Conservation (phyloP, 1,140 invertebrate genomes). For the Copidosoma floridanum region DNA sequence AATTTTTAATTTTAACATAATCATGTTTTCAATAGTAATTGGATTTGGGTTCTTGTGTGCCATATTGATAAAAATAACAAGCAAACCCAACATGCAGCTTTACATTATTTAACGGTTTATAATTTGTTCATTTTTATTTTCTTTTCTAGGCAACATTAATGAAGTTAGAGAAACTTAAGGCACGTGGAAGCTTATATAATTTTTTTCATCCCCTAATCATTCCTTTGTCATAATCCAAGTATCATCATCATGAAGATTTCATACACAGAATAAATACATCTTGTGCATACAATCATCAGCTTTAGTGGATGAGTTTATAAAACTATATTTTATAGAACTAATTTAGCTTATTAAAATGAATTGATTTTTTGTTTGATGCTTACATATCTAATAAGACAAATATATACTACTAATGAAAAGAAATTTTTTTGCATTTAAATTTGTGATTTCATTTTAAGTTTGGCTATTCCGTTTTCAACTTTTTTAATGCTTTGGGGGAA, state of each 20-base stretch:
- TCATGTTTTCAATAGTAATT: neutral
- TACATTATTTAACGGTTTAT: too few species aligned
- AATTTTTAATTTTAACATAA: constrained; percentile 7
- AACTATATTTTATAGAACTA: neutral
- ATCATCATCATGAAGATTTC: constrained; percentile 17
- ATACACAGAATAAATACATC: constrained; percentile 1
- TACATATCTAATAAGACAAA: too few species aligned
- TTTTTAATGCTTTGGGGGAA: too few species aligned
- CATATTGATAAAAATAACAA: constrained; percentile 2
- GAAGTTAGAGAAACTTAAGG: constrained; percentile 63
- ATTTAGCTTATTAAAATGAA: neutral
- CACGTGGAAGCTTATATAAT: constrained; percentile 55
- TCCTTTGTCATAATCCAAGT: neutral
- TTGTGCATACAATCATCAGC: constrained; percentile 2
- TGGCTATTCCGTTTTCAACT: too few species aligned
- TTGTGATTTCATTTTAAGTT: constrained; percentile 9
- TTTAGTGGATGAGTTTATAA: constrained; percentile 1
- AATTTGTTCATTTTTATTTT: constrained; percentile 44
- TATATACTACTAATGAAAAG: constrained; percentile 7
- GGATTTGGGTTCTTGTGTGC: neutral
- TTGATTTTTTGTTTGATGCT: too few species aligned
- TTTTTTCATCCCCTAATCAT: constrained; percentile 24
- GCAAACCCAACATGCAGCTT: too few species aligned
- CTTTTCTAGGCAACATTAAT: constrained; percentile 61
- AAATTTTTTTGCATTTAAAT: neutral